Percentiles rank a stretch among this genome's conserved stretches.
phyloP scores from a whole-genome alignment of 2,888 invertebrate genomes.

The Salticus scenicus region DNA sequence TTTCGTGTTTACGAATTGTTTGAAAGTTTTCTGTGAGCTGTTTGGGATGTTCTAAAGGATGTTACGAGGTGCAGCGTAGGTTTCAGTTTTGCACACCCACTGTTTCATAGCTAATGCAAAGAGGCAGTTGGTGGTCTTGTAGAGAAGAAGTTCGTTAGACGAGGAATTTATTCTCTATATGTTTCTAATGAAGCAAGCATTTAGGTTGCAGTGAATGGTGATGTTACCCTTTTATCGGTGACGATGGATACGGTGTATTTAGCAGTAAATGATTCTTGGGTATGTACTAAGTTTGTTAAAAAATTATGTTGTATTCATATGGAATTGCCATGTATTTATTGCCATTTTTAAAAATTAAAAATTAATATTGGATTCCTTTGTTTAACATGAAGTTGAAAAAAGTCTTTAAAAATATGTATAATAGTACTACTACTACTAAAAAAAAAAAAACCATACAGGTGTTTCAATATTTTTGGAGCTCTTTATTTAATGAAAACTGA shows the following conservation, averaged over 20 bases:
- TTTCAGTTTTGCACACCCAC: slow-evolving; percentile 56
- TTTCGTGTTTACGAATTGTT: slow-evolving; percentile 30
- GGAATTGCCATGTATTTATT: too few relatives aligned
- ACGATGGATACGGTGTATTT: slow-evolving; percentile 55
- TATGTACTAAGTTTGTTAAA: slow-evolving; percentile 24
- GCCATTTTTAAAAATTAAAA: too few relatives aligned
- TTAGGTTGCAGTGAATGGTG: background rate
- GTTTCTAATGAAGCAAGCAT: background rate
- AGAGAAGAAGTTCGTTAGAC: slow-evolving; percentile 33
- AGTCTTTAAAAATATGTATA: too few relatives aligned
- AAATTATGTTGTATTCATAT: too few relatives aligned
- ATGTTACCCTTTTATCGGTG: background rate
- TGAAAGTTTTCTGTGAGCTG: slow-evolving; percentile 12
- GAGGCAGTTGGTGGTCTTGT: slow-evolving; percentile 16
- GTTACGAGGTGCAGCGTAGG: slow-evolving; percentile 46
- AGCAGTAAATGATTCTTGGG: slow-evolving; percentile 56
- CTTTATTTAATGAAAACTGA: too few relatives aligned
- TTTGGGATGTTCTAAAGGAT: slow-evolving; percentile 34
- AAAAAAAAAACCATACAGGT: too few relatives aligned
- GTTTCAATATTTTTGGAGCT: too few relatives aligned
- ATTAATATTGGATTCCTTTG: too few relatives aligned
- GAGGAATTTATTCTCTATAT: slow-evolving; percentile 15
- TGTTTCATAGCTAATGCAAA: slow-evolving; percentile 21
- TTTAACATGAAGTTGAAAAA: too few relatives aligned
- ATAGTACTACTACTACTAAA: too few relatives aligned